Evolutionary conservation across 2,113 vertebrate genomes (phyloP).

Genomic region (Lipophrys pholis): DNA sequence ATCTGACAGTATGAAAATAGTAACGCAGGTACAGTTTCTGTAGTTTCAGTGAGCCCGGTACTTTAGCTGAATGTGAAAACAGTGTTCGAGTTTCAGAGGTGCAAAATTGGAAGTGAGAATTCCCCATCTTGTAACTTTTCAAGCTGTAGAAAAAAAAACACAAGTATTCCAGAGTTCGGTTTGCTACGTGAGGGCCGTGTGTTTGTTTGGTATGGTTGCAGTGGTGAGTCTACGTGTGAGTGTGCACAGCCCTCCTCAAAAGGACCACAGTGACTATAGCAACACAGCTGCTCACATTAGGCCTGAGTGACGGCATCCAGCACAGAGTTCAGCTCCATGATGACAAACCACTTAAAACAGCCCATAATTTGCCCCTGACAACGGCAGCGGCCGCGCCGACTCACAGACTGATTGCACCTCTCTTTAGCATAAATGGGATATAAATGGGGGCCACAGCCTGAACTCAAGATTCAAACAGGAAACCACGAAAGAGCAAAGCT

Average conservation of each 20-base stretch:
- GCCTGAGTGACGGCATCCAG: conserved; percentile 45
- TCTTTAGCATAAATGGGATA: conserved; percentile 41
- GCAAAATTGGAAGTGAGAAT: no score
- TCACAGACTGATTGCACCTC: conserved; percentile 41
- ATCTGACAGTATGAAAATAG: no score
- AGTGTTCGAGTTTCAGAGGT: no score
- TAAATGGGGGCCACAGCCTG: conserved; percentile 25
- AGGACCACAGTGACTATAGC: conserved; percentile 47
- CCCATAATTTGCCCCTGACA: conserved; percentile 56
- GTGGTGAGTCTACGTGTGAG: conserved; percentile 6
- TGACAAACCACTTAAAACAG: conserved; percentile 62
- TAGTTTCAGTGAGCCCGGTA: no score
- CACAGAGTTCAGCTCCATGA: conserved; percentile 47
- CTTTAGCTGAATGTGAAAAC: no score
- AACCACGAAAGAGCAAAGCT: conserved; percentile 42
- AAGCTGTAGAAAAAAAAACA: no score
- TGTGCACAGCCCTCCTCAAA: conserved; percentile 51
- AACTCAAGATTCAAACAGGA: conserved; percentile 30
- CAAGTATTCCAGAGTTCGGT: no score
- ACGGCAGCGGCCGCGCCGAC: conserved; percentile 32
- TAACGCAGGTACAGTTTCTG: no score
- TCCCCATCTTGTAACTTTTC: no score
- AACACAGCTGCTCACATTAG: conserved; percentile 54
- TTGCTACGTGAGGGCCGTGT: neutral
- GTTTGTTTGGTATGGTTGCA: conserved; percentile 8